Conservation (phyloP, 2,113 vertebrate genomes). For the Crotalus tigris region DNA sequence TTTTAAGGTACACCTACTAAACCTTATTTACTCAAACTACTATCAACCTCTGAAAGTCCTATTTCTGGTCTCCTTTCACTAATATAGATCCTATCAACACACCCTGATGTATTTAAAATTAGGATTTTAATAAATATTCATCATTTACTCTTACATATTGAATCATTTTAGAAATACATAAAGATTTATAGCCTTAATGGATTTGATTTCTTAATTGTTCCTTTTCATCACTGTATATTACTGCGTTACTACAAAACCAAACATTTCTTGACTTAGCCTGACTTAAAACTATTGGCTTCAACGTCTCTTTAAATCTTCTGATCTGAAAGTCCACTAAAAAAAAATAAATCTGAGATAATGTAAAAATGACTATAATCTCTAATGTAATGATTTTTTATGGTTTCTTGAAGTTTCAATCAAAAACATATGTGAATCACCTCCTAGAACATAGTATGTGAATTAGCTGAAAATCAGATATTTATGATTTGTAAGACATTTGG, state of each 20-base stretch:
- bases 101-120: not conserved
- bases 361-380: not conserved
- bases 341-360: not conserved
- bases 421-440: not conserved
- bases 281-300: not conserved
- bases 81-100: not conserved
- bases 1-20: not conserved
- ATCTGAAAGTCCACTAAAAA: not conserved
- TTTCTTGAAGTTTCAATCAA: not conserved
- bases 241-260: not conserved
- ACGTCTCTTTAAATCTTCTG: not conserved
- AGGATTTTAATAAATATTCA: not conserved
- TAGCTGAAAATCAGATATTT: not conserved
- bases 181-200: not conserved
- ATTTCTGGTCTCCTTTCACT: not conserved
- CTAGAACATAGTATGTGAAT: not conserved
- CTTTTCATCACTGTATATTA: not conserved
- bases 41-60: not conserved
- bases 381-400: not conserved
- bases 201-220: not conserved
- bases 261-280: not conserved
- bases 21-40: not conserved
- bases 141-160: not conserved
- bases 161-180: not conserved
- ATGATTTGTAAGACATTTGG: not conserved